Evolutionary conservation across 2,113 vertebrate genomes (phyloP).

Genomic region (Gobio gobio): DNA sequence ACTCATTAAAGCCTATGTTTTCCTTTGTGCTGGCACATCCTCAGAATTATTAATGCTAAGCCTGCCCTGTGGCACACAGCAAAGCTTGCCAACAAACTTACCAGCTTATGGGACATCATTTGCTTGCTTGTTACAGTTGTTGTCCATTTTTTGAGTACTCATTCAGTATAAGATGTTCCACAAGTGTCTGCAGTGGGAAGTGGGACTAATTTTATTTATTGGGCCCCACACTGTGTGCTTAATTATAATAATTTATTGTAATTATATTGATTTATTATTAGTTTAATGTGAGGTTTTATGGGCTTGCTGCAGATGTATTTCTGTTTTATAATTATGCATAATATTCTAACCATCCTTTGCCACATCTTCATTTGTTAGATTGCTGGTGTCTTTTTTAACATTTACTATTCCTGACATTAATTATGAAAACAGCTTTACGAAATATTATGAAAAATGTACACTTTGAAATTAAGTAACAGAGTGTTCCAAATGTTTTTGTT

Average conservation of each 20-base stretch:
- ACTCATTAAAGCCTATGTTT: conserved; percentile 54
- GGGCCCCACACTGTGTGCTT: neutral
- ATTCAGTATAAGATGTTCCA: neutral
- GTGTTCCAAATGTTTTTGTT: neutral
- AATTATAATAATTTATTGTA: conserved; percentile 37
- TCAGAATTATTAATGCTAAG: conserved; percentile 37
- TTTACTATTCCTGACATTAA: conserved; percentile 6
- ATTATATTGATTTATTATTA: conserved; percentile 13
- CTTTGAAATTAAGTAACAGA: neutral
- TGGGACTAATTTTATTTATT: neutral
- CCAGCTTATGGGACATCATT: neutral
- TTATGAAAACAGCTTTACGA: neutral
- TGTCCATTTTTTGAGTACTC: neutral
- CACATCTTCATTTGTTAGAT: neutral
- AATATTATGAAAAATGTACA: neutral
- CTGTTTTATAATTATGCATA: neutral
- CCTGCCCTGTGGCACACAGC: conserved; percentile 8
- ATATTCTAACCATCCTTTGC: neutral
- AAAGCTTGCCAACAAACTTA: neutral
- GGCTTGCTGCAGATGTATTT: neutral
- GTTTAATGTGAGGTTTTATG: neutral
- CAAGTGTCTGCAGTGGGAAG: neutral
- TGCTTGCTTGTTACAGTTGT: neutral
- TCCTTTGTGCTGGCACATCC: conserved; percentile 48
- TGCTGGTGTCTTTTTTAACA: neutral